phyloP scores from a whole-genome alignment of 2,113 vertebrate genomes.

The Phyllopteryx taeniolatus region DNA sequence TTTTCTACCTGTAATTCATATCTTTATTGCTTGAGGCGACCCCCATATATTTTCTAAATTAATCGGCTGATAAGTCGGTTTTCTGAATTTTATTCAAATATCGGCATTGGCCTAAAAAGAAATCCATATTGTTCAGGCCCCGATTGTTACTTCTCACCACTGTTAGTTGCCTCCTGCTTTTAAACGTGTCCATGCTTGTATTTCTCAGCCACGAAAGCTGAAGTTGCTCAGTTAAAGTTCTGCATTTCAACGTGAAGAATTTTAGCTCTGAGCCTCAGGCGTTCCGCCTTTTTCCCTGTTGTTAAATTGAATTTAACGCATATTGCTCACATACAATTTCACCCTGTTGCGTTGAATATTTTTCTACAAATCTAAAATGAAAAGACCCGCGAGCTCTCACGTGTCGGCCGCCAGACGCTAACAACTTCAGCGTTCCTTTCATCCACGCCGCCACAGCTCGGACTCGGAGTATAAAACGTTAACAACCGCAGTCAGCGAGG shows the following conservation, averaged over 20 bases:
- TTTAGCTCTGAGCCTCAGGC: background rate
- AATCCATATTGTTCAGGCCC: too few species aligned
- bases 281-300: background rate
- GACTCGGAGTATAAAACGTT: constrained; percentile 34
- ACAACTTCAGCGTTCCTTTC: background rate
- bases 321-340: background rate
- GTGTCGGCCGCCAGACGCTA: background rate
- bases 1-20: too few species aligned
- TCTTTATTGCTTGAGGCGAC: too few species aligned
- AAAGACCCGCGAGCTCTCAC: background rate
- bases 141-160: too few species aligned
- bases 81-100: too few species aligned
- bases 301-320: background rate
- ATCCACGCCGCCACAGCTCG: constrained; percentile 13
- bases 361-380: background rate
- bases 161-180: background rate
- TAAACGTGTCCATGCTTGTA: background rate
- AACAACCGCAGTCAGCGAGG: constrained; percentile 13
- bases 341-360: background rate
- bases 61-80: too few species aligned
- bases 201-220: background rate
- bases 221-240: background rate
- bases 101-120: too few species aligned
- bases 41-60: too few species aligned
- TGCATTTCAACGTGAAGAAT: background rate